Base-by-base conservation (phyloP, 2,113 vertebrate species). In the Ornithorhynchus anatinus region DNA sequence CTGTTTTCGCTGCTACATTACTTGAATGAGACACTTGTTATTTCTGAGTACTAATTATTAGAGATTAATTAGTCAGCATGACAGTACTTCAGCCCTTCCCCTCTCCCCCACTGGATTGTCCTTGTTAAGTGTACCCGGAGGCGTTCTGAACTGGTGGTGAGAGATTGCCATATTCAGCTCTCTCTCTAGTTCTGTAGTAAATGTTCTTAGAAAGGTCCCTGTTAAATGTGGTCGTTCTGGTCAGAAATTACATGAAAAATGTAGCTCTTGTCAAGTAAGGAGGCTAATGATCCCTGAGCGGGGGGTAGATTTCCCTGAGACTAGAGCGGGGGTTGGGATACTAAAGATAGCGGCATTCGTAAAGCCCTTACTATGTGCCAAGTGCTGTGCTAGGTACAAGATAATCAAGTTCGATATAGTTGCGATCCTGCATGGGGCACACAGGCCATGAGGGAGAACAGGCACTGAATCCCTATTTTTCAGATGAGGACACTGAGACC, bases 61-160 rank as follows among this genome's bases (percentile, higher is more conserved):
- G 78, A 80, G 80, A 82, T 84, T 81, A 88, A 88, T 88, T 85
- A 84, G 80, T 77, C 72, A 72, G 69, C 76, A 80, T 63, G 72
- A 80, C 75, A 38, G 69, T 80, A 61, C 83, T 84, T 85, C 8
- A 38, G 72, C 15, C 4, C 53, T 52, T 72, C 56, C n/a, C 38
- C 56, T 78, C 66, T 73, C 69, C 68, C 13, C 72, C 68, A 65
- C 69, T 61, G 67, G 75, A 20, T 48, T 29, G 2, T 57, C 50
- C 78, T 80, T 70, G 70, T 64, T 70, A 54, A 9, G 57, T 53
- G 36, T 72, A 68, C 72, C 60, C 77, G 69, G 40, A 36, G 67
- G 33, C 53, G 59, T 36, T 81, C 31, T 1, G 29, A 16, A 2
- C 62, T 16, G 17, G 25, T 58, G 17, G 58, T 1, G 17, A 44